A percentile compares a stretch with the other conserved stretches of the same genome.
Evolutionary conservation across 1,140 invertebrate genomes (phyloP).

Genomic region (Hyposmocoma kahamanoa): DNA sequence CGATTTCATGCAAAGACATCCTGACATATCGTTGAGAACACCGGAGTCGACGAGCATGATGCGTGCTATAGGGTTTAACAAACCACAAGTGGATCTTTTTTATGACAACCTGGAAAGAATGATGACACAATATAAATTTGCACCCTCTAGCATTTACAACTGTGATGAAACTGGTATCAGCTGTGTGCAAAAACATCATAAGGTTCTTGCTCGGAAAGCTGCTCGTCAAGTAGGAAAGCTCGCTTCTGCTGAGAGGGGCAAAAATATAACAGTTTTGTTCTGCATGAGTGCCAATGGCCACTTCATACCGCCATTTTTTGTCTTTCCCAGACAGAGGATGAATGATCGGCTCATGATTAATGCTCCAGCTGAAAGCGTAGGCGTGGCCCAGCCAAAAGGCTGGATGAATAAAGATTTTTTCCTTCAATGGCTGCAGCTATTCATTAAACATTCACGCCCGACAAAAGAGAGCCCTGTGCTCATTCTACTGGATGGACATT

Average conservation of each 20-base stretch:
- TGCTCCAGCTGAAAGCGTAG: slow-evolving; percentile 45
- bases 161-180: slow-evolving; percentile 64
- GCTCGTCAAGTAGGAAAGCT: slow-evolving; percentile 61
- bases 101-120: slow-evolving; percentile 37
- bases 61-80: slow-evolving; percentile 36
- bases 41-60: slow-evolving; percentile 51
- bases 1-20: slow-evolving; percentile 27
- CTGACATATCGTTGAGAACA: slow-evolving; percentile 21
- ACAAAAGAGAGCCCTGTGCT: slow-evolving; percentile 20
- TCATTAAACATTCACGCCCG: slow-evolving; percentile 19
- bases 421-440: slow-evolving; percentile 35
- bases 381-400: slow-evolving; percentile 32
- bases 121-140: slow-evolving; percentile 45
- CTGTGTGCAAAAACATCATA: slow-evolving; percentile 52
- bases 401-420: slow-evolving; percentile 42
- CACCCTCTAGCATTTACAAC: slow-evolving; percentile 50
- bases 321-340: slow-evolving; percentile 51
- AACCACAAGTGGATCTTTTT: slow-evolving; percentile 42
- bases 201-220: slow-evolving; percentile 55
- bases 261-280: slow-evolving; percentile 54
- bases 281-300: slow-evolving; percentile 52
- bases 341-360: slow-evolving; percentile 40
- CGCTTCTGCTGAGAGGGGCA: slow-evolving; percentile 65
- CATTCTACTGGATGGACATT: slow-evolving; percentile 19
- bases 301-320: slow-evolving; percentile 57